Conservation (phyloP, 2,113 vertebrate species). For the Heterotis niloticus region DNA sequence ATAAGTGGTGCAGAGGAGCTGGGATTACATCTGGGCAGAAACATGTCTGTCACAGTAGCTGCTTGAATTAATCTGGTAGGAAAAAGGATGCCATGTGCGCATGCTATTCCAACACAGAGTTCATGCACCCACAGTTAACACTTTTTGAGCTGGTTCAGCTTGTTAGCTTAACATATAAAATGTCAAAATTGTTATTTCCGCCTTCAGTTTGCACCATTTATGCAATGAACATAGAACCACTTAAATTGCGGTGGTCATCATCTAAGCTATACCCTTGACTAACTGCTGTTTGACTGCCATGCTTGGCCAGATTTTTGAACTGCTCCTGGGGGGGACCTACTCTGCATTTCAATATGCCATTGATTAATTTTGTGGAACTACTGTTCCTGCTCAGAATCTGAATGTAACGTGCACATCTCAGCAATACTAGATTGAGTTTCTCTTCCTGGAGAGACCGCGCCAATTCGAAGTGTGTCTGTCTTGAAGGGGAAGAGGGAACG, state of each 20-base stretch:
- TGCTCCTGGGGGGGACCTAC: too few species aligned
- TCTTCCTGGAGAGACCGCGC: constrained; percentile 10
- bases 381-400: background rate
- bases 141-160: background rate
- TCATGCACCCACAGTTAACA: background rate
- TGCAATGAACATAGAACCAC: too few species aligned
- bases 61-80: background rate
- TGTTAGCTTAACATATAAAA: background rate
- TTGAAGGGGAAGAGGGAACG: background rate
- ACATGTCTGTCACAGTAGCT: background rate
- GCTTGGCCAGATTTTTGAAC: background rate
- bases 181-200: too few species aligned
- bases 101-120: background rate
- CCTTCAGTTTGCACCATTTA: too few species aligned
- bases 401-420: background rate
- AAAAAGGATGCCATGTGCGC: background rate
- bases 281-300: background rate
- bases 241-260: too few species aligned
- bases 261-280: background rate
- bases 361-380: background rate
- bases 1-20: constrained; percentile 3
- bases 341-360: background rate
- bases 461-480: constrained; percentile 4
- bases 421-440: background rate
- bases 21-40: background rate